Percentiles rank a stretch among this genome's conserved stretches.
These are phyloP conservation scores for Myotis planiceps DNA, from an alignment of 2,797 vertebrate species.

Conservation along the genomic window DNA sequence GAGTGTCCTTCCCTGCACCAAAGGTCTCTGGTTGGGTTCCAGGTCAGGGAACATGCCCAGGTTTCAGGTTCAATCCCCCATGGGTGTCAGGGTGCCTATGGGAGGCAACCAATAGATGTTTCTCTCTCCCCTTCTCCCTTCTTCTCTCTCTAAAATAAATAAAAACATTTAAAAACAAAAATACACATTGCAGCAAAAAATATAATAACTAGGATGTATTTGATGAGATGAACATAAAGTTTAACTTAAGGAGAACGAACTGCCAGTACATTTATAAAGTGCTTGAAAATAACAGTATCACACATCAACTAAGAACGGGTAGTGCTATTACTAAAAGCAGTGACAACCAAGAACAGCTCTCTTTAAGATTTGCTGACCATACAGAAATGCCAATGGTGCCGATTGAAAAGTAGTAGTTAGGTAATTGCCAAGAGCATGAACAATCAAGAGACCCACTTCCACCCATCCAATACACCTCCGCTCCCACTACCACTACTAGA, in stretches of 20 bases:
- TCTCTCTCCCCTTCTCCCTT: not conserved
- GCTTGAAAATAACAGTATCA: not conserved
- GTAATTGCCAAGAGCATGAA: not conserved
- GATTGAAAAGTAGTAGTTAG: not conserved
- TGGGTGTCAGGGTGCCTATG: not conserved
- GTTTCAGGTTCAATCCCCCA: not conserved
- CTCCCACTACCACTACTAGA: not conserved
- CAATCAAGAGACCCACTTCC: not conserved
- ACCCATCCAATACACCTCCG: not conserved
- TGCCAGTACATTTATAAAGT: not conserved
- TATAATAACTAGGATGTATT: not conserved
- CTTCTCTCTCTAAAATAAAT: not conserved
- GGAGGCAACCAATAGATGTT: not conserved
- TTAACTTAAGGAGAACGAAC: conserved; percentile 22
- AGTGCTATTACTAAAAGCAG: not conserved
- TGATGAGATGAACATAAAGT: not conserved
- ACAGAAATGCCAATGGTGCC: conserved; percentile 13
- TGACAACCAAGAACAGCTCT: not conserved
- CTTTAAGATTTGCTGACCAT: not conserved
- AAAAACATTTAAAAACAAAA: not conserved
- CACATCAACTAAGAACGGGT: not conserved
- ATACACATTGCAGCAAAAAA: not conserved
- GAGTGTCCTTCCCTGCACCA: not conserved
- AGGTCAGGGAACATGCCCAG: not conserved
- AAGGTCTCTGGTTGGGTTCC: not conserved